Base-by-base conservation (phyloP, 2,888 invertebrate species). In the Acronicta psi region DNA sequence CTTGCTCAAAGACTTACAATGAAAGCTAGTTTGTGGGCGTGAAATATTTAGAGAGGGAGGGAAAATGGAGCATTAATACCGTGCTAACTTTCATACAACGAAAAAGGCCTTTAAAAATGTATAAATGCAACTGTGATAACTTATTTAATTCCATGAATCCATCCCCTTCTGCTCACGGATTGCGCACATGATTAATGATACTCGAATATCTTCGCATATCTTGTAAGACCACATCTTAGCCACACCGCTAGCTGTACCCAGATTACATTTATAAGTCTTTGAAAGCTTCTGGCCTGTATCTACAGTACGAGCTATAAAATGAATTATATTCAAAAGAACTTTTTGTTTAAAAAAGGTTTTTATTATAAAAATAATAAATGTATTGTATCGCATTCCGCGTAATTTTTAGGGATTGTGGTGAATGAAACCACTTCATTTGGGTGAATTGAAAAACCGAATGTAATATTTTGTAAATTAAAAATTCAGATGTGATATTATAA, bases 121-220 rank as follows among this genome's bases (percentile, higher is more conserved):
- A n/a, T n/a, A 18, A 40, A 31, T 17, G 41, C 47, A 53, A 50
- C 55, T 59, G 59, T 59, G 70, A 71, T 69, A 70, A 53, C 23
- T 43, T 43, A 55, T 66, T 50, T 23, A 50, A 66, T 40, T 59
- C 23, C 40, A 42, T 45, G 52, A 41, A 6, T 66, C 50, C 61
- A 42, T 61, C 61, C 58, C 73, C 57, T 68, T 62, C 61, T 43
- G 18, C 62, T 55, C 45, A 20, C 36, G 2, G 38, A 40, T 49
- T 67, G 59, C 50, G 59, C 57, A 50, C 37, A 49, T 45, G 16
- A 49, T 49, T 18, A 45, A 59, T 58, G 44, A 52, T 63, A 65
- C 53, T 71, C 45, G 78, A 77, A 78, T 77, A 77, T 77, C 77
- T 66, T 56, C 57, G 63, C 78, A 77, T 77, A 77, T 77, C 76